Evolutionary conservation across 2,797 vertebrate species (phyloP).

Genomic region (Acridotheres tristis): DNA sequence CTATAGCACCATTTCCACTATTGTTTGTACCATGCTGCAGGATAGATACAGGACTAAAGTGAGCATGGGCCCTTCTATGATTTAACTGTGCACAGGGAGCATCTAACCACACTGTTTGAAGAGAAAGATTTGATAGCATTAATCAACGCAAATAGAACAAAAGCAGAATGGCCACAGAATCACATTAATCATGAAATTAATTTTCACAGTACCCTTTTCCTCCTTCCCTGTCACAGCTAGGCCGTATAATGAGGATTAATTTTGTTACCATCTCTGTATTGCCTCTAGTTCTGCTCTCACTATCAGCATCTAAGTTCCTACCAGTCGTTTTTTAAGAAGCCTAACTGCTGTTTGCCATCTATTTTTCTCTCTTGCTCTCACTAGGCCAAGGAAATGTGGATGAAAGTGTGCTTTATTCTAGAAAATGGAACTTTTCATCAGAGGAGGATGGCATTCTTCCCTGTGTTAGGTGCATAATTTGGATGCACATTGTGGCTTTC

Average conservation of each 20-base stretch:
- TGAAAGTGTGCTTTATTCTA: neutral
- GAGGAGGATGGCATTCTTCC: neutral
- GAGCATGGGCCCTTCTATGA: neutral
- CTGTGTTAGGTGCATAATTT: neutral
- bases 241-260: neutral
- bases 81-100: neutral
- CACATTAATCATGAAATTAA: neutral
- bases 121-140: neutral
- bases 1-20: neutral
- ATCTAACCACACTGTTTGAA: neutral
- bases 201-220: neutral
- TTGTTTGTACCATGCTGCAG: neutral
- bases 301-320: neutral
- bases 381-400: neutral
- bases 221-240: neutral
- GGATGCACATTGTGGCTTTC: neutral
- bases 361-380: neutral
- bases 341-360: neutral
- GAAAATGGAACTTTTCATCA: neutral
- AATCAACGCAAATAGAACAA: neutral
- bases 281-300: neutral
- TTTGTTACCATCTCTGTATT: neutral
- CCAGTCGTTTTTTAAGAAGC: neutral
- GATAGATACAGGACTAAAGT: neutral
- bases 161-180: neutral